A percentile compares a stretch with the other conserved stretches of the same genome.
Conservation (phyloP, 2,888 invertebrate species). For the Scaptomyza caliginosa region DNA sequence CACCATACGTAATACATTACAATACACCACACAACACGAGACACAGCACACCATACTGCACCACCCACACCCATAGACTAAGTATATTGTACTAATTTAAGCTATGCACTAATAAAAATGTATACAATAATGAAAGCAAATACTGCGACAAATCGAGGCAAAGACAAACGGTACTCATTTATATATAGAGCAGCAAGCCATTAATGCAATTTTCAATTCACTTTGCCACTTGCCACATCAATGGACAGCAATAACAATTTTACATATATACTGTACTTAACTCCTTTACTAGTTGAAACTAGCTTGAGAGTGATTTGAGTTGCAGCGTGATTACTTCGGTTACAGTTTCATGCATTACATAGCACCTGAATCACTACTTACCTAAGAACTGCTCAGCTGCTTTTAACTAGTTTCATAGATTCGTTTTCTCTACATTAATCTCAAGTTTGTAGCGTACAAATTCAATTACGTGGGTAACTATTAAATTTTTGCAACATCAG, state of each 20-base stretch:
- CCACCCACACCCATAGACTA: conserved; percentile 27
- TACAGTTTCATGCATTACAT: too few relatives aligned
- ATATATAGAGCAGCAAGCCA: conserved; percentile 18
- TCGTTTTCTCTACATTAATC: too few relatives aligned
- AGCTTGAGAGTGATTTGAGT: too few relatives aligned
- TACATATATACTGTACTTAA: too few relatives aligned
- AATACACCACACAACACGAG: background rate
- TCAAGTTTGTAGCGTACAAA: background rate
- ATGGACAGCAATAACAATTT: too few relatives aligned
- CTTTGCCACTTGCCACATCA: too few relatives aligned
- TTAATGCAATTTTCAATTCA: conserved; percentile 45
- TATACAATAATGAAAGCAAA: conserved; percentile 55
- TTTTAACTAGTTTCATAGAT: too few relatives aligned
- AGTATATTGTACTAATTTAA: conserved; percentile 68
- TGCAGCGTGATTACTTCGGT: too few relatives aligned
- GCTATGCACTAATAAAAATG: conserved; percentile 68
- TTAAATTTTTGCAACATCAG: conserved; percentile 8
- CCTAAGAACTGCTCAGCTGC: too few relatives aligned
- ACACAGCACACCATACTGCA: background rate
- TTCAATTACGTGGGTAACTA: conserved; percentile 11
- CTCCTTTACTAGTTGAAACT: too few relatives aligned
- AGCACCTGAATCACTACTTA: too few relatives aligned
- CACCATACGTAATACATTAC: background rate
- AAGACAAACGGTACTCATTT: conserved; percentile 2
- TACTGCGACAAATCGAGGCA: conserved; percentile 1